These are phyloP conservation scores for Ctenochaetus hawaiiensis DNA, from an alignment of 2,797 vertebrate genomes.

Conservation along the genomic window DNA sequence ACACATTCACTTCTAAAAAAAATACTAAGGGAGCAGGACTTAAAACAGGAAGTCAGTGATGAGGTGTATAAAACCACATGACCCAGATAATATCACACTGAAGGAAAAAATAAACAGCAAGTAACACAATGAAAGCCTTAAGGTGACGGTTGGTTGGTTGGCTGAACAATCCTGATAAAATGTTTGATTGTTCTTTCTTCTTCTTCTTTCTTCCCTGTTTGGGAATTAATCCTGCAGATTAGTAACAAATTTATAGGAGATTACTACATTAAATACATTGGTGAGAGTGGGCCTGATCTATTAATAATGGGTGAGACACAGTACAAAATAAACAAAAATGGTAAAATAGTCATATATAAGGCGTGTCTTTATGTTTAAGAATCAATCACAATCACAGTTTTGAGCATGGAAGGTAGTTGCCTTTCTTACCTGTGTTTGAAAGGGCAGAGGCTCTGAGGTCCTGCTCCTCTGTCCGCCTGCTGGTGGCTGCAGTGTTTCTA, in stretches of 20 bases:
- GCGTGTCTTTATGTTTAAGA: neutral
- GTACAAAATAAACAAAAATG: neutral
- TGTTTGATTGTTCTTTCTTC: too few relatives aligned
- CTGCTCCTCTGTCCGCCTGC: conserved; percentile 66
- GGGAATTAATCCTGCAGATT: too few relatives aligned
- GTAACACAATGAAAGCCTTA: neutral
- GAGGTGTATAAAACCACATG: conserved; percentile 1
- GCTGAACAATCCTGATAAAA: neutral
- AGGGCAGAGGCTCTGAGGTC: conserved; percentile 41
- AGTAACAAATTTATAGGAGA: too few relatives aligned
- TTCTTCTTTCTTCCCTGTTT: too few relatives aligned
- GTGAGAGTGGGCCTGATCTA: neutral
- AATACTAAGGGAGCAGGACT: neutral
- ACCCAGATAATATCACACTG: neutral
- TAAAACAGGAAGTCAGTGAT: neutral
- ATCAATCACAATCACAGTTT: neutral
- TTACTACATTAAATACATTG: too few relatives aligned
- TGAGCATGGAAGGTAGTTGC: neutral
- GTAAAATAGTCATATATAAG: too few relatives aligned
- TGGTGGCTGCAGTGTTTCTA: conserved; percentile 60
- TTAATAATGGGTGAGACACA: neutral
- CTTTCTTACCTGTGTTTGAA: conserved; percentile 63
- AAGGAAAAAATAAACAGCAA: neutral
- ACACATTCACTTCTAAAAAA: neutral
- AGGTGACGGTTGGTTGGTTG: neutral